phyloP scores from a whole-genome alignment of 2,113 vertebrate species.

The Pseudolaguvia tuberculata region DNA sequence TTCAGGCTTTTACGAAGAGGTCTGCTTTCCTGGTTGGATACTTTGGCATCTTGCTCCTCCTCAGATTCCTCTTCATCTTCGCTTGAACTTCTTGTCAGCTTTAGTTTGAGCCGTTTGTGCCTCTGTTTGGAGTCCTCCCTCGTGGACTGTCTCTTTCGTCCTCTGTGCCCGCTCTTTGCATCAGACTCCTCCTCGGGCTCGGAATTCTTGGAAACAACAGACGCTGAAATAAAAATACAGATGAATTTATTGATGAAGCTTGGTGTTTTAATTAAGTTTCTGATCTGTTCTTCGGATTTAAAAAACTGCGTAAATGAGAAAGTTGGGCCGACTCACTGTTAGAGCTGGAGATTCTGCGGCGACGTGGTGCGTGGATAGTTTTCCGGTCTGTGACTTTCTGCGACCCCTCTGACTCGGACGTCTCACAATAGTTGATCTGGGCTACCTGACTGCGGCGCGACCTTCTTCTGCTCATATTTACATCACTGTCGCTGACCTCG shows the following conservation, averaged over 20 bases:
- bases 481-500: slow-evolving; percentile 78
- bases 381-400: slow-evolving; percentile 64
- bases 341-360: slow-evolving; percentile 84
- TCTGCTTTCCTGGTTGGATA: slow-evolving; percentile 69
- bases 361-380: slow-evolving; percentile 71
- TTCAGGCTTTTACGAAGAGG: slow-evolving; percentile 84
- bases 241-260: not conserved
- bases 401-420: slow-evolving; percentile 89
- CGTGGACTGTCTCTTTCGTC: slow-evolving; percentile 58
- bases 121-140: slow-evolving; percentile 54
- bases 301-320: too few species aligned
- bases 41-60: slow-evolving; percentile 57
- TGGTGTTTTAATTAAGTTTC: too few species aligned
- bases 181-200: slow-evolving; percentile 72
- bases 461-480: slow-evolving; percentile 81
- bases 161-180: slow-evolving; percentile 32
- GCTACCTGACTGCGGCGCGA: slow-evolving; percentile 85
- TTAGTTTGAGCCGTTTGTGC: slow-evolving; percentile 59
- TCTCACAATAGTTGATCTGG: slow-evolving; percentile 94
- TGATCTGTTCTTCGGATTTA: too few species aligned
- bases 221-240: slow-evolving; percentile 32
- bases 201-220: slow-evolving; percentile 68
- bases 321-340: slow-evolving; percentile 83
- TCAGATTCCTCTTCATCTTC: slow-evolving; percentile 55
- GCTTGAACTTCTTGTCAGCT: slow-evolving; percentile 61